These are phyloP conservation scores for Chiroxiphia lanceolata DNA, from an alignment of 2,797 vertebrate species.

Conservation along the genomic window DNA sequence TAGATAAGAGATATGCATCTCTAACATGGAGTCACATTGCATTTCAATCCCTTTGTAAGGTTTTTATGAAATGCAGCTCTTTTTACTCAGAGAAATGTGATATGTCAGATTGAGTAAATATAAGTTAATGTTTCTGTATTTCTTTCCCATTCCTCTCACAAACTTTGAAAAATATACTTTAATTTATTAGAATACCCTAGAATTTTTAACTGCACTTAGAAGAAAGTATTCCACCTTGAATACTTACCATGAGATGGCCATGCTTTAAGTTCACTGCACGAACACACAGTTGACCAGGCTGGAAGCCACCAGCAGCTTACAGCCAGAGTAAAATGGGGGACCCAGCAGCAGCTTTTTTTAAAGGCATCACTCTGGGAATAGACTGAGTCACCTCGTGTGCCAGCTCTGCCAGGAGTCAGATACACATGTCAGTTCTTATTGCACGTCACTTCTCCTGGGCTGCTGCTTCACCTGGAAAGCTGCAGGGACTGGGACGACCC, in stretches of 20 bases:
- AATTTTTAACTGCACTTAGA: neutral
- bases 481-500: neutral
- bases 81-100: neutral
- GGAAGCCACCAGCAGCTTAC: neutral
- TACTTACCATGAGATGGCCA: rapidly evolving
- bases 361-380: neutral
- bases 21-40: neutral
- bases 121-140: neutral
- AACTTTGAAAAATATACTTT: neutral
- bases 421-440: neutral
- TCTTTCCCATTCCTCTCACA: neutral
- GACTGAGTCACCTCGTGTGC: neutral
- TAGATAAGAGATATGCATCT: neutral
- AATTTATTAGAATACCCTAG: neutral
- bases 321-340: neutral
- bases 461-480: neutral
- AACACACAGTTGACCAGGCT: neutral
- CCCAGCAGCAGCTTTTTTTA: neutral
- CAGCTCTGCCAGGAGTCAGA: neutral
- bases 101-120: neutral
- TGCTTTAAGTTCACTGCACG: neutral
- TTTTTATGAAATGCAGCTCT: neutral
- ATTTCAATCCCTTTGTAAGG: neutral
- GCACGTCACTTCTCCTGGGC: neutral
- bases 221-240: neutral